These are phyloP conservation scores for Dendrocincla fuliginosa DNA, from an alignment of 2,797 vertebrate genomes.

Conservation along the genomic window DNA sequence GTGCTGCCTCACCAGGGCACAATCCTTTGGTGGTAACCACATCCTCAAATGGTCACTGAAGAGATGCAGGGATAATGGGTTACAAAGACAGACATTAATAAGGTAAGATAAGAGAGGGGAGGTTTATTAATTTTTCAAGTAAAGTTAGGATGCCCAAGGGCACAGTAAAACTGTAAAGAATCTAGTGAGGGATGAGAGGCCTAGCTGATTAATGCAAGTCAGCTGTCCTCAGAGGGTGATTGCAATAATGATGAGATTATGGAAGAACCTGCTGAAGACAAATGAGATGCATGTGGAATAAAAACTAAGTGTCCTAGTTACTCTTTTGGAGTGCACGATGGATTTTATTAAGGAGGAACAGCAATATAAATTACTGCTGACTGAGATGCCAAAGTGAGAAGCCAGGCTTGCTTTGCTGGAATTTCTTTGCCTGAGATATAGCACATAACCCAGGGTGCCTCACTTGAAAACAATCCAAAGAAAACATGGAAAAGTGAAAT, in stretches of 20 bases:
- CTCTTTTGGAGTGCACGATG: conserved; percentile 75
- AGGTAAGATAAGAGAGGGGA: conserved; percentile 83
- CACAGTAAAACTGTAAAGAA: conserved; percentile 83
- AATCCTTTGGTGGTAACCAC: conserved; percentile 71
- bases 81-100: conserved; percentile 85
- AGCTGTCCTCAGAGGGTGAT: conserved; percentile 81
- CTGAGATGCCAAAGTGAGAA: conserved; percentile 16
- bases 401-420: background rate
- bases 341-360: conserved; percentile 76
- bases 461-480: background rate
- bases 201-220: conserved; percentile 82
- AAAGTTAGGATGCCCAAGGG: conserved; percentile 83
- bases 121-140: conserved; percentile 86
- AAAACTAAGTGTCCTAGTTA: conserved; percentile 80
- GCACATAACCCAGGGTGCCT: background rate
- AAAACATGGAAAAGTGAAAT: background rate
- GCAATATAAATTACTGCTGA: conserved; percentile 58
- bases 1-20: conserved; percentile 61
- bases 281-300: conserved; percentile 80
- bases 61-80: conserved; percentile 81
- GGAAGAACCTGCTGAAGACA: conserved; percentile 81
- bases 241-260: conserved; percentile 85
- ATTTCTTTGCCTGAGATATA: background rate
- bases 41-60: conserved; percentile 77
- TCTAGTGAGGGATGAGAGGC: conserved; percentile 81